These are phyloP conservation scores for Capreolus pygargus DNA, from an alignment of 2,113 vertebrate genomes.

Conservation along the genomic window DNA sequence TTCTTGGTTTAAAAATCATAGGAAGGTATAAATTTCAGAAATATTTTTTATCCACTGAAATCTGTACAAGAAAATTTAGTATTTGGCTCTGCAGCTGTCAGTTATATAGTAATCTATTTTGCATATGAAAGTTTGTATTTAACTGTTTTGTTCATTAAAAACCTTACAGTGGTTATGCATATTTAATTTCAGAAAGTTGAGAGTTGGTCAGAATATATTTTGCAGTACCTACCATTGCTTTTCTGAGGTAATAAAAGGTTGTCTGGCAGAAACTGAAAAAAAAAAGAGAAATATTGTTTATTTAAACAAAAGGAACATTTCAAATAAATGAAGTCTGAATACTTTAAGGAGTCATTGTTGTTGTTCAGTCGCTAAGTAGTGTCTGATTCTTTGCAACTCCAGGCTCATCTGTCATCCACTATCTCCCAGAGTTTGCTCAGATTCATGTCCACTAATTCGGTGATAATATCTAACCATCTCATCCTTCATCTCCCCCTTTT, in stretches of 20 bases:
- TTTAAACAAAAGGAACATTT: neutral
- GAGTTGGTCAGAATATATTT: conserved; percentile 64
- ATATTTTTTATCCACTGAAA: neutral
- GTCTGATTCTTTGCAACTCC: neutral
- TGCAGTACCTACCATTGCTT: conserved; percentile 70
- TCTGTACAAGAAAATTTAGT: conserved; percentile 50
- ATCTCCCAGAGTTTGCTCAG: neutral
- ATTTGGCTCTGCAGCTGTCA: conserved; percentile 52
- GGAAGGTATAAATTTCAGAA: neutral
- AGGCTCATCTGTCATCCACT: neutral
- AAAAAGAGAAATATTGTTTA: neutral
- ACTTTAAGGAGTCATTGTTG: neutral
- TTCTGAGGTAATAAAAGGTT: neutral
- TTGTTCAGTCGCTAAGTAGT: neutral
- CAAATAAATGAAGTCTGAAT: neutral
- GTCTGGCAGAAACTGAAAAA: neutral
- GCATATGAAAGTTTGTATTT: conserved; percentile 73
- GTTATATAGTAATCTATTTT: conserved; percentile 72
- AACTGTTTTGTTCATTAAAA: conserved; percentile 71
- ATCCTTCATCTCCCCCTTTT: neutral
- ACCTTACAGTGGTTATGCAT: conserved; percentile 60
- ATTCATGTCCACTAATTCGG: neutral
- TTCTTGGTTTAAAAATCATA: conserved; percentile 6
- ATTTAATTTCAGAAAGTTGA: conserved; percentile 69
- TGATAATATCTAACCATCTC: neutral